Evolutionary conservation across 2,888 invertebrate species (phyloP).

Genomic region (Lysandra bellargus): DNA sequence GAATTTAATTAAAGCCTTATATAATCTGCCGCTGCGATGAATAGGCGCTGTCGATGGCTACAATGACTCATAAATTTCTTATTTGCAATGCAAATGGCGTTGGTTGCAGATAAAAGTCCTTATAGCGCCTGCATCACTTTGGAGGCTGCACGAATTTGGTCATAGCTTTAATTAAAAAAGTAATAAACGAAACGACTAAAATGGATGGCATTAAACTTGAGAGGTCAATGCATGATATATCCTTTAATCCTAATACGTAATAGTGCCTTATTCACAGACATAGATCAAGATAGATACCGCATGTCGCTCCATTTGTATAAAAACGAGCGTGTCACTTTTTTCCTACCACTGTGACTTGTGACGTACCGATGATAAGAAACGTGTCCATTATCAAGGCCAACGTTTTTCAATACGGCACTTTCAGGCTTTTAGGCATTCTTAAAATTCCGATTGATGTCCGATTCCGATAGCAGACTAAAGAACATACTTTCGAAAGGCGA

Average conservation of each 20-base stretch:
- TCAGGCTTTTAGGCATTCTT: too few species aligned
- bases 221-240: constrained; percentile 24
- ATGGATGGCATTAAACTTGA: constrained; percentile 7
- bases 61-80: constrained; percentile 8
- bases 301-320: too few species aligned
- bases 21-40: constrained; percentile 1
- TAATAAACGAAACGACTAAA: background rate
- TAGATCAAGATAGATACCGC: too few species aligned
- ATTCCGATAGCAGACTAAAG: too few species aligned
- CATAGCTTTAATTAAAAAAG: background rate
- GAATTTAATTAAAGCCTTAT: background rate
- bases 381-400: too few species aligned
- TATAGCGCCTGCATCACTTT: background rate
- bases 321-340: too few species aligned
- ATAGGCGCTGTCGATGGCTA: background rate
- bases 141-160: background rate
- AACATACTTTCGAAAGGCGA: too few species aligned
- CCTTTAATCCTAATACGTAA: background rate
- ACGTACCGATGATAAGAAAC: too few species aligned
- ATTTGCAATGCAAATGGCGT: constrained; percentile 1
- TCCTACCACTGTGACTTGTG: too few species aligned
- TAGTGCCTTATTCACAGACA: background rate
- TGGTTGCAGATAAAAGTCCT: constrained; percentile 18
- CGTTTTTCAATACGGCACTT: too few species aligned
- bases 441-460: too few species aligned